Percentiles rank a stretch among this genome's conserved stretches.
These are phyloP conservation scores for Diabrotica balteata DNA, from an alignment of 2,888 invertebrate genomes.

Conservation along the genomic window DNA sequence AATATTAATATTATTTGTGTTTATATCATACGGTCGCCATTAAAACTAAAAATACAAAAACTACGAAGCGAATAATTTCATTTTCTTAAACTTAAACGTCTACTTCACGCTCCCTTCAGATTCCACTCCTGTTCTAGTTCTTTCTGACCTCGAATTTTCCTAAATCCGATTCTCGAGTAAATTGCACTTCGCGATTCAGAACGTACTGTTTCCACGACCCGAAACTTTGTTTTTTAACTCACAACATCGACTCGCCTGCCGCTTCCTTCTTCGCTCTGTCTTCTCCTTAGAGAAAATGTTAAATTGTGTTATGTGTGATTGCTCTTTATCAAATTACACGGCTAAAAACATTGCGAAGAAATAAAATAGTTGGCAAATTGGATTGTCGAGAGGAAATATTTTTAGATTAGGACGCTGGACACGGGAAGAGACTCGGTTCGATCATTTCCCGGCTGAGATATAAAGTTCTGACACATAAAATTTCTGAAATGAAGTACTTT, in stretches of 20 bases:
- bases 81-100: background rate
- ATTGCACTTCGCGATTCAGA: background rate
- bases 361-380: conserved; percentile 25
- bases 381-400: background rate
- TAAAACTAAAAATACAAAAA: too few species aligned
- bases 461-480: too few species aligned
- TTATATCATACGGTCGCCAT: too few species aligned
- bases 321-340: conserved; percentile 29
- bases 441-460: too few species aligned
- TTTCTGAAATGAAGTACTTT: too few species aligned
- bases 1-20: too few species aligned
- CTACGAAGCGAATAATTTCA: too few species aligned
- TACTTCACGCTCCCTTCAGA: background rate
- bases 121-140: background rate
- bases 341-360: conserved; percentile 18
- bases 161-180: background rate
- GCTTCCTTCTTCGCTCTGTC: background rate
- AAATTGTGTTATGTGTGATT: conserved; percentile 28
- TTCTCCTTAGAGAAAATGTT: conserved; percentile 16
- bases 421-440: too few species aligned
- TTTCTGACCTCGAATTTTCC: background rate
- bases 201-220: too few species aligned
- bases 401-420: too few species aligned
- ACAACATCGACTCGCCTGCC: background rate
- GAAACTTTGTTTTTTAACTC: conserved; percentile 6